phyloP scores from a whole-genome alignment of 92 coral and sea anemone species.

The Palythoa heliodiscus region DNA sequence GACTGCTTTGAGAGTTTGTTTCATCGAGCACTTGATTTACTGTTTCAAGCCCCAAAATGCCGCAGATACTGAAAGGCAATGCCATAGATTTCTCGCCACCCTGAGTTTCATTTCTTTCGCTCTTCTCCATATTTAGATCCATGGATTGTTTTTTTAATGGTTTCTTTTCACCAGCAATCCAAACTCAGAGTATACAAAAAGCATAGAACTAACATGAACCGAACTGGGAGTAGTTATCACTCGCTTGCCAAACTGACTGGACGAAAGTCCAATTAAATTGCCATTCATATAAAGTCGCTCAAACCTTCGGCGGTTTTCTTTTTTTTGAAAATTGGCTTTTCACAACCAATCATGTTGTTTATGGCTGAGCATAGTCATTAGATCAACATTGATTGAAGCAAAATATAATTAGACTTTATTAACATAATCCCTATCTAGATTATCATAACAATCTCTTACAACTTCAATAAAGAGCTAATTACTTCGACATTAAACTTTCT shows the following conservation, averaged over 20 bases:
- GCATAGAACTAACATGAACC: not conserved
- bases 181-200: not conserved
- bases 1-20: not conserved
- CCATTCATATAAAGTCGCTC: slow-evolving; percentile 64
- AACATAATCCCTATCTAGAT: slow-evolving; percentile 96
- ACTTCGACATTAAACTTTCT: slow-evolving; percentile 89
- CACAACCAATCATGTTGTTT: slow-evolving; percentile 83
- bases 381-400: slow-evolving; percentile 84
- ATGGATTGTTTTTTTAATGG: not conserved
- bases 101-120: slow-evolving; percentile 4
- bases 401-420: slow-evolving; percentile 93
- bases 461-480: slow-evolving; percentile 99
- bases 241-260: slow-evolving; percentile 24
- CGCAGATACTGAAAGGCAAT: slow-evolving; percentile 78
- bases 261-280: slow-evolving; percentile 63
- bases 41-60: slow-evolving; percentile 76
- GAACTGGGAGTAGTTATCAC: slow-evolving; percentile 6
- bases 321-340: slow-evolving; percentile 61
- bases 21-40: slow-evolving; percentile 1
- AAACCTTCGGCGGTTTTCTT: slow-evolving; percentile 63
- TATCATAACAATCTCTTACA: slow-evolving; percentile 99
- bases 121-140: slow-evolving; percentile 23
- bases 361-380: slow-evolving; percentile 77
- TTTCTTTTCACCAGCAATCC: slow-evolving; percentile 1
- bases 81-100: slow-evolving; percentile 48